Base-by-base conservation (phyloP, 2,797 vertebrate genomes). In the Aeoliscus strigatus region DNA sequence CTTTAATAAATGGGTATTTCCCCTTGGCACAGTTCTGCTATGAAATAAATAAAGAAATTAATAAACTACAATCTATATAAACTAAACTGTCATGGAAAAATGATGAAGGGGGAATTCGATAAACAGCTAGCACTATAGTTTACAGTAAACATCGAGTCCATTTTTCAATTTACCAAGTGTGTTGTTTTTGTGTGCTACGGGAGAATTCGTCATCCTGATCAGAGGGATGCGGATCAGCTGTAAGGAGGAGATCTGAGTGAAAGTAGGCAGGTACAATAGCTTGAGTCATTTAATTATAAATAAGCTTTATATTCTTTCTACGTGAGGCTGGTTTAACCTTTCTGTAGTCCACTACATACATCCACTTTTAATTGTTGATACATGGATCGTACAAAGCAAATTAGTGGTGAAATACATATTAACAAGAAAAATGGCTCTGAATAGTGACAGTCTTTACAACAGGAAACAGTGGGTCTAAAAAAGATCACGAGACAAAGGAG, bases 1-100 rank as follows among this genome's bases (percentile, higher is more conserved):
- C 75, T 89, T 90, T 91, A 90, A 89, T 87, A 84, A 88, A 86
- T 80, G 81, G 86, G 67, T 49, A 59, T 63, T 65, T 77, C 84
- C 83, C 84, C 83, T 84, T 81, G 85, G 85, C 86, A 88, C 89
- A 87, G 86, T 82, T 89, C 85, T 88, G 88, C 89, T 90, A 87
- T 87, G 79, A 89, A 91, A 90, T 90, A 90, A 89, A 89, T 90
- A 87, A 89, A 89, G 81, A 76, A 82, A 88, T 83, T 83, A 87
- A 84, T 89, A 82, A 89, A 89, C 90, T 71, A 86, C 78, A n/a
- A 85, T 84, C 84, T 85, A 85, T 79, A 83, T 81, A 73, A 80
- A 83, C 86, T 88, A 89, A 90, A 83, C 83, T n/a, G 66, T 70
- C 65, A 84, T 70, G 51, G 67, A 52, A 77, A 64, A 62, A 51